A percentile compares a stretch with the other conserved stretches of the same genome.
These are phyloP conservation scores for Pantherophis guttatus DNA, from an alignment of 2,113 vertebrate species.

Conservation along the genomic window DNA sequence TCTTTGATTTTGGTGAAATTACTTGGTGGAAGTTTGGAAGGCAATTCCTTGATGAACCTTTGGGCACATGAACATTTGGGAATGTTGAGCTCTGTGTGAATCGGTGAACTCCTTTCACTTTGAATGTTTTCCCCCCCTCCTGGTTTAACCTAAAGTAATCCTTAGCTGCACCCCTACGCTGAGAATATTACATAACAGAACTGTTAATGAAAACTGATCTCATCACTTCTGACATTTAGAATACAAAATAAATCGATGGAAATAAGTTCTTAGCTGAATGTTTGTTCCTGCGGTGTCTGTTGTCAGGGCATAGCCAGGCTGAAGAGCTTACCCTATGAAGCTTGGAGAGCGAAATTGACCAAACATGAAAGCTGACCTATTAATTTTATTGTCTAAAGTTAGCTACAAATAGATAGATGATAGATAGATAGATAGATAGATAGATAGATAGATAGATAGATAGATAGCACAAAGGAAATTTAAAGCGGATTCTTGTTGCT, in stretches of 20 bases:
- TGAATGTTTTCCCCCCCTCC: no score
- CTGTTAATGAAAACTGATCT: slow-evolving; percentile 33
- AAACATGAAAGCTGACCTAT: slow-evolving; percentile 23
- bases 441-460: no score
- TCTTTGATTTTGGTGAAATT: not conserved
- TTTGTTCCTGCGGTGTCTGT: slow-evolving; percentile 9
- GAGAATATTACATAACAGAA: not conserved
- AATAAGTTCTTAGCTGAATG: not conserved
- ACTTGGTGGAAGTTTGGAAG: not conserved
- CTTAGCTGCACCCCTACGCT: not conserved
- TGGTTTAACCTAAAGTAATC: not conserved
- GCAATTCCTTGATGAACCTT: not conserved
- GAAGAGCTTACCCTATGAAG: slow-evolving; percentile 29
- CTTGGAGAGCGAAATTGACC: slow-evolving; percentile 39
- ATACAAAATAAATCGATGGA: slow-evolving; percentile 31
- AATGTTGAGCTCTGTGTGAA: not conserved
- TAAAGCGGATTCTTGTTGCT: no score
- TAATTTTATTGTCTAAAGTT: slow-evolving; percentile 3
- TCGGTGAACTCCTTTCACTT: not conserved
- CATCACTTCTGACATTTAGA: slow-evolving; percentile 29
- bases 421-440: no score
- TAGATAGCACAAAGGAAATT: no score
- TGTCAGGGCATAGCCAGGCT: not conserved
- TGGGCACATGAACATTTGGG: no score
- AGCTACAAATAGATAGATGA: not conserved